Evolutionary conservation across 2,888 invertebrate species (phyloP).

Genomic region (Ophioninae sp.): DNA sequence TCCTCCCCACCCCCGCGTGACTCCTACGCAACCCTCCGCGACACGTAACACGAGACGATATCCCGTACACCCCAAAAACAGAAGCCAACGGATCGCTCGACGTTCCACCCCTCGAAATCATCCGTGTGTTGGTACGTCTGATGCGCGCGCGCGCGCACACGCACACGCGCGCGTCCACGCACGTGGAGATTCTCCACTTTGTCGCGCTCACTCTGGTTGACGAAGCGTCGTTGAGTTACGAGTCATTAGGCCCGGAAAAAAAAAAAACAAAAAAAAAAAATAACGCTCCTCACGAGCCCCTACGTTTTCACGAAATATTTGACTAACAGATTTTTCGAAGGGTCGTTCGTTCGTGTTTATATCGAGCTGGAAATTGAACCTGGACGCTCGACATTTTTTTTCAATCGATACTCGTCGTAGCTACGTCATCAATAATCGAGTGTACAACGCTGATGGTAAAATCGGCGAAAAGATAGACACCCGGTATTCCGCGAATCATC

Average conservation of each 20-base stretch:
- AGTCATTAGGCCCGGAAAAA: conserved; percentile 58
- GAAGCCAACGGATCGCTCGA: conserved; percentile 74
- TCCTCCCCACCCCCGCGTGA: conserved; percentile 39
- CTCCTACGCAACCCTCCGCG: conserved; percentile 58
- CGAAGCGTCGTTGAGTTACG: conserved; percentile 54
- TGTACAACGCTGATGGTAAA: background rate
- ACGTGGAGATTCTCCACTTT: conserved; percentile 9
- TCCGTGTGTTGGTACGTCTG: conserved; percentile 3
- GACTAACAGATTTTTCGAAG: conserved; percentile 18
- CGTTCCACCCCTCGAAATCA: conserved; percentile 63
- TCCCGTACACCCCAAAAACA: conserved; percentile 63
- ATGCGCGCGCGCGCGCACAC: conserved; percentile 25
- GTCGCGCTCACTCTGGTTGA: conserved; percentile 24
- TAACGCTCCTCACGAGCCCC: background rate
- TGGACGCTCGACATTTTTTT: background rate
- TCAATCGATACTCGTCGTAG: background rate
- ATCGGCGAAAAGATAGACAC: background rate
- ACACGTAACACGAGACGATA: conserved; percentile 60
- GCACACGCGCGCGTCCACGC: too few species aligned
- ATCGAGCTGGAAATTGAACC: background rate
- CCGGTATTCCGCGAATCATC: background rate
- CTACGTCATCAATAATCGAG: background rate
- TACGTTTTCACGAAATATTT: conserved; percentile 29
- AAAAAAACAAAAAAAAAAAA: conserved; percentile 39
- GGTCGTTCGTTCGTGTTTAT: background rate